Conservation (phyloP, 2,888 invertebrate species). For the Drosophila ezoana region DNA sequence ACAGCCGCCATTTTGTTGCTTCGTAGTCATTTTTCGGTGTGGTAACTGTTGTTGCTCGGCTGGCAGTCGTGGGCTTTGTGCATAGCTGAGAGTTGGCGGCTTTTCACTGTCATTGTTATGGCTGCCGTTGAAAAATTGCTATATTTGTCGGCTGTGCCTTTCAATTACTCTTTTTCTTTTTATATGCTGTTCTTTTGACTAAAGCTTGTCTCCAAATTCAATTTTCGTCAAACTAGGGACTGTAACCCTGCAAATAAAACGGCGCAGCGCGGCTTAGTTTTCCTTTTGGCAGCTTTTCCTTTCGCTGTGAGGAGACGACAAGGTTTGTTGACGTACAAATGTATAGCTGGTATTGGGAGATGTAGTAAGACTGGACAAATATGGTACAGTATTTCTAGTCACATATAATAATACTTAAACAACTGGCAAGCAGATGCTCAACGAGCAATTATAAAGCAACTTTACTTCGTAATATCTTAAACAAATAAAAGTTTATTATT, state of each 20-base stretch:
- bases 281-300: background rate
- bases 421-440: too few relatives aligned
- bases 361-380: background rate
- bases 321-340: background rate
- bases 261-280: background rate
- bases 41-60: constrained; percentile 26
- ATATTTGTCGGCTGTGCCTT: constrained; percentile 44
- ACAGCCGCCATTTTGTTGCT: constrained; percentile 63
- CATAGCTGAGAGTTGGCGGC: constrained; percentile 41
- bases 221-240: constrained; percentile 1
- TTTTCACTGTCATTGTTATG: constrained; percentile 56
- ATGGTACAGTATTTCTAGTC: background rate
- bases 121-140: constrained; percentile 51
- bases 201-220: background rate
- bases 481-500: too few relatives aligned
- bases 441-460: too few relatives aligned
- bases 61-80: constrained; percentile 11
- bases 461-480: too few relatives aligned
- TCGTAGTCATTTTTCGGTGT: constrained; percentile 29
- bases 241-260: background rate
- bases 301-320: background rate
- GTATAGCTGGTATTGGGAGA: background rate
- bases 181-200: constrained; percentile 19
- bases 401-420: background rate
- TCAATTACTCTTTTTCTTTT: constrained; percentile 21